Percentiles rank a stretch among this genome's conserved stretches.
Evolutionary conservation across 2,888 invertebrate genomes (phyloP).

Genomic region (Meiosimyza decipiens): DNA sequence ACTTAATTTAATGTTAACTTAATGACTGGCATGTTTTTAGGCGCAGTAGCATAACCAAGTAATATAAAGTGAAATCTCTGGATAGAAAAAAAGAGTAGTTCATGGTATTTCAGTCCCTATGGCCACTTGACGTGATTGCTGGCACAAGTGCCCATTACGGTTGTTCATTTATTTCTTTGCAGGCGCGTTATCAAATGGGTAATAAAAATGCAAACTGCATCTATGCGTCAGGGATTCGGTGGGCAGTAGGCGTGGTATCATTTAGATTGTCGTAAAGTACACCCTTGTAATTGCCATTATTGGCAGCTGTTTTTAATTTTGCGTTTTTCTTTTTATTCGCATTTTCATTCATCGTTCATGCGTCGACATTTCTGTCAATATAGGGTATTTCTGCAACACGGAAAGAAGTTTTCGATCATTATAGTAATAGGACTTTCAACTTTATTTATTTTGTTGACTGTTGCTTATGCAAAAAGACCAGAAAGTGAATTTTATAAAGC

Average conservation of each 20-base stretch:
- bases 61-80: neutral
- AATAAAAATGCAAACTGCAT: constrained; percentile 20
- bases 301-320: constrained; percentile 21
- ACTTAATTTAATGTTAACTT: constrained; percentile 26
- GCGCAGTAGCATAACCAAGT: constrained; percentile 10
- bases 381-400: neutral
- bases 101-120: no score
- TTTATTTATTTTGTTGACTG: no score
- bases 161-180: neutral
- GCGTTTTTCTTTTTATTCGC: neutral
- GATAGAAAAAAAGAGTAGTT: no score
- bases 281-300: constrained; percentile 6
- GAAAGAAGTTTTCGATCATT: neutral
- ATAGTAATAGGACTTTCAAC: no score
- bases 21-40: neutral
- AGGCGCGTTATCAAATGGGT: neutral
- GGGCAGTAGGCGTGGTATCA: neutral
- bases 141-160: constrained; percentile 13
- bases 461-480: no score
- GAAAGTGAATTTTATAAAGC: no score
- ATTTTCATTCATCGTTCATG: constrained; percentile 13
- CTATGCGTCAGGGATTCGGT: neutral
- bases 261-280: neutral
- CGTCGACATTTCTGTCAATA: neutral
- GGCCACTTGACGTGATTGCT: no score